A percentile compares a stretch with the other conserved stretches of the same genome.
These are phyloP conservation scores for Saccostrea cuccullata DNA, from an alignment of 1,140 invertebrate genomes.

Conservation along the genomic window DNA sequence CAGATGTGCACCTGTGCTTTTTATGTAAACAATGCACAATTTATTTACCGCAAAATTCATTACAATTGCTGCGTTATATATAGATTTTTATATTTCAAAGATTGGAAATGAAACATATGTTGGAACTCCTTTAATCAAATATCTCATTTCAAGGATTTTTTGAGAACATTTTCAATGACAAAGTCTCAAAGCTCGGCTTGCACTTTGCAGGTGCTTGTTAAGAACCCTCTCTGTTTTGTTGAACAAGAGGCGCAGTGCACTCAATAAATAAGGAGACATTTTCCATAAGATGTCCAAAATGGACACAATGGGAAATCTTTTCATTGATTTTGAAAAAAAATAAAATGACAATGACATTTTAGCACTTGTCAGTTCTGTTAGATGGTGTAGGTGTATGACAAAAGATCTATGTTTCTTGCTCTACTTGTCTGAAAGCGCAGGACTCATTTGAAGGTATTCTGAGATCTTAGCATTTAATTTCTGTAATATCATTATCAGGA, in stretches of 20 bases:
- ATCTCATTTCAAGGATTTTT: conserved; percentile 29
- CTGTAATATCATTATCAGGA: background rate
- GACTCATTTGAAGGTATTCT: background rate
- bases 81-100: conserved; percentile 5
- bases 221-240: background rate
- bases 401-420: background rate
- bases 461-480: background rate
- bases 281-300: background rate
- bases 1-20: conserved; percentile 30
- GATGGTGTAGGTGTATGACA: background rate
- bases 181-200: conserved; percentile 8
- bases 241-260: background rate
- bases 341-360: background rate
- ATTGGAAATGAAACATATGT: conserved; percentile 12
- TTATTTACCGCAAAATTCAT: conserved; percentile 19
- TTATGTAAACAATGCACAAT: conserved; percentile 34
- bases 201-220: background rate
- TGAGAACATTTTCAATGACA: conserved; percentile 25
- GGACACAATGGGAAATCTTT: background rate
- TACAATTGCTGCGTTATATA: conserved; percentile 13
- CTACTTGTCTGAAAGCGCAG: background rate
- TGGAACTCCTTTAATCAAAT: background rate
- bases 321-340: background rate
- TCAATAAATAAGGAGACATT: background rate
- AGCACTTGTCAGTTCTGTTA: background rate